phyloP scores from a whole-genome alignment of 1,140 invertebrate genomes.

The Ptiloglossa arizonensis region DNA sequence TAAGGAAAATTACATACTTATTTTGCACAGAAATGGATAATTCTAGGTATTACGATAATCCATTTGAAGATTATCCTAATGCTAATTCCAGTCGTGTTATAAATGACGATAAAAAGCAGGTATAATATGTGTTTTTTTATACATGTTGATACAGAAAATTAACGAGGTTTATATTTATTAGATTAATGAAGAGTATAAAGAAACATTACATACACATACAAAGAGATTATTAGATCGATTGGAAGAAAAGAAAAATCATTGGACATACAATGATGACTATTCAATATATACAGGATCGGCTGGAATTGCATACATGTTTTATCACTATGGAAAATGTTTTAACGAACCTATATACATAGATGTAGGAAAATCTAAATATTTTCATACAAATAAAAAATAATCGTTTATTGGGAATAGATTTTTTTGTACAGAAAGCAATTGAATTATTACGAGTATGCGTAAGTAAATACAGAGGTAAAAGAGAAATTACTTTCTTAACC shows the following conservation, averaged over 20 bases:
- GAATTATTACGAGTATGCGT: slow-evolving; percentile 79
- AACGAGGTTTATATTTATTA: slow-evolving; percentile 47
- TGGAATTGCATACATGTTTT: slow-evolving; percentile 83
- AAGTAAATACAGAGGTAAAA: slow-evolving; percentile 78
- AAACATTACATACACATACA: slow-evolving; percentile 48
- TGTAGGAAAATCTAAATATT: slow-evolving; percentile 51
- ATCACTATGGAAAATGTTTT: slow-evolving; percentile 78
- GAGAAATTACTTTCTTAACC: slow-evolving; percentile 87
- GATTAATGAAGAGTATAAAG: slow-evolving; percentile 68
- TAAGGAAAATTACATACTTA: background rate
- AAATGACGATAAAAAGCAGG: slow-evolving; percentile 38
- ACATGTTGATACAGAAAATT: slow-evolving; percentile 15
- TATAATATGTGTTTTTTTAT: slow-evolving; percentile 28
- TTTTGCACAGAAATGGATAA: slow-evolving; percentile 47
- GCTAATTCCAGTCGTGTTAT: slow-evolving; percentile 44
- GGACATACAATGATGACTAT: slow-evolving; percentile 73
- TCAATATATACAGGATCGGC: slow-evolving; percentile 82
- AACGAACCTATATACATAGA: slow-evolving; percentile 62
- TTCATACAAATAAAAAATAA: slow-evolving; percentile 21
- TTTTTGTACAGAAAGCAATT: slow-evolving; percentile 78
- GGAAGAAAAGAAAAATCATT: slow-evolving; percentile 66
- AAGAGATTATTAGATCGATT: slow-evolving; percentile 65
- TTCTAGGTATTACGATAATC: slow-evolving; percentile 60
- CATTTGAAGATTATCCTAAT: slow-evolving; percentile 63
- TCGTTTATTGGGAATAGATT: slow-evolving; percentile 38